phyloP scores from a whole-genome alignment of 2,888 invertebrate species.

The Rhingia campestris region DNA sequence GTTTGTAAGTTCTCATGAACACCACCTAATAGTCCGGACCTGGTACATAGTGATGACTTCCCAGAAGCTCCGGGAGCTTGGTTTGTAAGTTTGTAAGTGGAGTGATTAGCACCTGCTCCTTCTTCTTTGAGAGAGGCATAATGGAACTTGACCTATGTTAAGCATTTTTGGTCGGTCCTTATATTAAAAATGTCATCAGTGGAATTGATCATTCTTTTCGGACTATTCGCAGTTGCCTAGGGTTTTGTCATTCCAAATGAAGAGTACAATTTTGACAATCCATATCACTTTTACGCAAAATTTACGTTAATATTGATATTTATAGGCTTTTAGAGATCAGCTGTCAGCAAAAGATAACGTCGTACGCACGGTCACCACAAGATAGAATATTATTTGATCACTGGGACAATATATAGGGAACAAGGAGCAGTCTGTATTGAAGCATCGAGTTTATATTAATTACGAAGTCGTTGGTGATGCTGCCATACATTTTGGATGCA shows the following conservation, averaged over 20 bases:
- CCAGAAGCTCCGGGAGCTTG: too few species aligned
- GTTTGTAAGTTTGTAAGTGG: too few species aligned
- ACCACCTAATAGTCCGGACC: too few species aligned
- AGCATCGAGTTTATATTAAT: constrained; percentile 5
- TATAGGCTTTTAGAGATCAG: not conserved
- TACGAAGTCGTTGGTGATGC: constrained; percentile 6
- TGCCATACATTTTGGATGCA: constrained; percentile 14
- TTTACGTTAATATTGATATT: not conserved
- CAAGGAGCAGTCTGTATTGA: not conserved
- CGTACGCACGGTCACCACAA: constrained; percentile 23
- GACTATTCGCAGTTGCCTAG: constrained; percentile 17
- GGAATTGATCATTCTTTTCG: constrained; percentile 16
- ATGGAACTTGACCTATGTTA: too few species aligned
- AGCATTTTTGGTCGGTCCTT: too few species aligned
- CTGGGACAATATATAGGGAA: not conserved
- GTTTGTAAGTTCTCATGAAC: too few species aligned
- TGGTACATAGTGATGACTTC: too few species aligned
- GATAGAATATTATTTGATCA: not conserved
- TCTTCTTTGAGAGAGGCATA: too few species aligned
- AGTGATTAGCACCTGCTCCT: too few species aligned
- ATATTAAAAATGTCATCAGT: too few species aligned
- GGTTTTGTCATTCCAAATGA: constrained; percentile 24
- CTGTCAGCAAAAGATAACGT: not conserved
- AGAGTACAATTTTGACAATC: too few species aligned
- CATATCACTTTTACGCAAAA: not conserved